Percentiles rank a stretch among this genome's conserved stretches.
Conservation (phyloP, 1,140 invertebrate species). For the Caerostris extrusa region DNA sequence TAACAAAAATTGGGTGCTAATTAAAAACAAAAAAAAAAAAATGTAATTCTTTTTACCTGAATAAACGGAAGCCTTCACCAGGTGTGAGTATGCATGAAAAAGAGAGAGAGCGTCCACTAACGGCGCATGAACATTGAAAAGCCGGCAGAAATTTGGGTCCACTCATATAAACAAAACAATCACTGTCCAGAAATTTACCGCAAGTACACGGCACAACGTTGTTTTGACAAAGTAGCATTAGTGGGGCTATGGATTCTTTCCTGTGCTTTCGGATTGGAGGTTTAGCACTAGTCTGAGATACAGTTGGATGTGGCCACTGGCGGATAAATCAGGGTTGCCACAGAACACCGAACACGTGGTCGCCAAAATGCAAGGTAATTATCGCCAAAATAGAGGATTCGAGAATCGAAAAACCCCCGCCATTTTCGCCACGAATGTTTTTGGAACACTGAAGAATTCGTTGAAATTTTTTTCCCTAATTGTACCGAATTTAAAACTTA, state of each 20-base stretch:
- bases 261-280: conserved; percentile 55
- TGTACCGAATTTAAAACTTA: too few relatives aligned
- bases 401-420: background rate
- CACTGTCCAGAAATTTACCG: conserved; percentile 27
- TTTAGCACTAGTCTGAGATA: conserved; percentile 48
- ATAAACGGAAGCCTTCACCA: background rate
- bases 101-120: background rate
- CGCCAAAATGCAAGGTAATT: conserved; percentile 51
- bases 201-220: conserved; percentile 19
- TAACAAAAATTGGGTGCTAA: too few relatives aligned
- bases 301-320: conserved; percentile 34
- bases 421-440: too few relatives aligned
- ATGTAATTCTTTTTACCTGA: background rate
- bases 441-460: too few relatives aligned
- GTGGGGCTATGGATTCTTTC: conserved; percentile 11
- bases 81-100: background rate
- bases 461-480: too few relatives aligned
- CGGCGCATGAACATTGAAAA: background rate
- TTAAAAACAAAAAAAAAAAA: too few relatives aligned
- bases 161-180: background rate
- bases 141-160: background rate
- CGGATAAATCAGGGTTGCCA: conserved; percentile 68
- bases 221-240: conserved; percentile 36
- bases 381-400: conserved; percentile 9
- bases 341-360: conserved; percentile 50